Evolutionary conservation across 2,888 invertebrate genomes (phyloP).

Genomic region (Erannis defoliaria): DNA sequence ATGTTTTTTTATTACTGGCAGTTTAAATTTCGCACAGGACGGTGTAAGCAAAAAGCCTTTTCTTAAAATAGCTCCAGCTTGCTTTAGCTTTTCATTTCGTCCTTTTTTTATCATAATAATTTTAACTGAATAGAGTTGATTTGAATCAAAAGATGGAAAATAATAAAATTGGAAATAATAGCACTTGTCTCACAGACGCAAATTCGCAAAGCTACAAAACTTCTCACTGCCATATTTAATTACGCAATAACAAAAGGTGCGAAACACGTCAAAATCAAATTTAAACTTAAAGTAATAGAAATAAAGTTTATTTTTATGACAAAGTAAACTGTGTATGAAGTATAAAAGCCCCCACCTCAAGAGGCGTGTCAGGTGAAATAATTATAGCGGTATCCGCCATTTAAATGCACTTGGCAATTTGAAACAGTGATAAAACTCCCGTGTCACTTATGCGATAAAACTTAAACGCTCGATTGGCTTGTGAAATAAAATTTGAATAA

Average conservation of each 20-base stretch:
- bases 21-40: too few species aligned
- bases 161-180: background rate
- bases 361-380: slow-evolving; percentile 61
- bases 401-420: slow-evolving; percentile 63
- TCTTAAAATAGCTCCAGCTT: too few species aligned
- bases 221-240: slow-evolving; percentile 32
- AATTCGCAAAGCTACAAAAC: slow-evolving; percentile 15
- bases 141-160: background rate
- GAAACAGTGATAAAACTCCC: slow-evolving; percentile 50
- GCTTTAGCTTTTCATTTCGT: too few species aligned
- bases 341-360: slow-evolving; percentile 47
- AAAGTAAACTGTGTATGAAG: slow-evolving; percentile 5
- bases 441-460: slow-evolving; percentile 55
- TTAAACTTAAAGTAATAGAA: slow-evolving; percentile 23
- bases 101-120: too few species aligned
- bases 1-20: too few species aligned
- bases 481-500: slow-evolving; percentile 39
- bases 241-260: slow-evolving; percentile 21
- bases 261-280: background rate
- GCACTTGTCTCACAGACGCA: slow-evolving; percentile 4
- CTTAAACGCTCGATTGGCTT: slow-evolving; percentile 57
- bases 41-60: too few species aligned
- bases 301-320: slow-evolving; percentile 33
- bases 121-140: background rate
- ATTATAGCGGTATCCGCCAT: slow-evolving; percentile 72